Conservation (phyloP, 2,888 invertebrate genomes). For the Branchellion lobata region DNA sequence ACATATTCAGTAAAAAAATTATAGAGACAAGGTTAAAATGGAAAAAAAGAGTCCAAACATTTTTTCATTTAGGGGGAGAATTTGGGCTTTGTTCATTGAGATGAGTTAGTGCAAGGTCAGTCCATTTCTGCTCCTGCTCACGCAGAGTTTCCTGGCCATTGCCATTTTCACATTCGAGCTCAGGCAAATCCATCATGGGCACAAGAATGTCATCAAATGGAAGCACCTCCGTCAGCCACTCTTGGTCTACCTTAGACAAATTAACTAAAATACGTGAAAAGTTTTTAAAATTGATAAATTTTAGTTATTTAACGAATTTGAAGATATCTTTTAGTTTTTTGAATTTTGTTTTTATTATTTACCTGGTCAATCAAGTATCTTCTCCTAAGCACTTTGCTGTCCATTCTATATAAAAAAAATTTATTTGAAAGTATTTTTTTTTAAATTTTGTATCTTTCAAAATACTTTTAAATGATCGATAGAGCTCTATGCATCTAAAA, state of each 20-base stretch:
- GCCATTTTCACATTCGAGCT: conserved; percentile 87
- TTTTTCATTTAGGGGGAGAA: conserved; percentile 1
- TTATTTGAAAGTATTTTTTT: too few species aligned
- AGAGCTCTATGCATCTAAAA: too few species aligned
- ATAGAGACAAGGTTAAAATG: too few species aligned
- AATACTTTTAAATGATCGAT: too few species aligned
- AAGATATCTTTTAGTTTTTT: too few species aligned
- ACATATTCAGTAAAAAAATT: too few species aligned
- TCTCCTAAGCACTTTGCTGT: conserved; percentile 75
- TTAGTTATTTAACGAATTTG: too few species aligned
- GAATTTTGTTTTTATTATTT: too few species aligned
- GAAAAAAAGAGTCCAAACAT: too few species aligned
- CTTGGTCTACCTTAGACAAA: conserved; percentile 68
- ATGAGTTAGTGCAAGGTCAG: conserved; percentile 62
- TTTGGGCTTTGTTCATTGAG: conserved; percentile 53
- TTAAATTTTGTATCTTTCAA: too few species aligned
- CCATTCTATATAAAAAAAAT: too few species aligned
- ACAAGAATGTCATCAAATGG: conserved; percentile 77
- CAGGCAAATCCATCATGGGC: conserved; percentile 82
- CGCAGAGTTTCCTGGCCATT: conserved; percentile 76
- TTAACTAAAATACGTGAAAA: not conserved
- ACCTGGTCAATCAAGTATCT: conserved; percentile 76
- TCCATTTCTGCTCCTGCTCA: conserved; percentile 80
- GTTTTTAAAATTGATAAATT: too few species aligned
- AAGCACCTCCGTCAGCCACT: conserved; percentile 77